These are phyloP conservation scores for Peromyscus californicus DNA, from an alignment of 2,113 vertebrate species.

Conservation along the genomic window DNA sequence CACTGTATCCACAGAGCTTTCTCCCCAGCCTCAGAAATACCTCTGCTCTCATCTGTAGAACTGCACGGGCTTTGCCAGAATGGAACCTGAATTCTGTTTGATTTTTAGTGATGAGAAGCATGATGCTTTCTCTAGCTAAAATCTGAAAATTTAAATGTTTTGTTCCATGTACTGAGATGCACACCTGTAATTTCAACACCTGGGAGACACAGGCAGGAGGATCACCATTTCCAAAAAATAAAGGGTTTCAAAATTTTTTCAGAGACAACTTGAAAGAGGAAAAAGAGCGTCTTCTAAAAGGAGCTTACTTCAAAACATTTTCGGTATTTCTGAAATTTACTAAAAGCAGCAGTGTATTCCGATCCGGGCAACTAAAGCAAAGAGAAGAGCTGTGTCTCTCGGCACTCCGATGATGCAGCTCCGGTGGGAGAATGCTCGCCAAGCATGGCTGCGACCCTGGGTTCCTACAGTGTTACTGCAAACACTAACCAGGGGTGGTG, in stretches of 20 bases:
- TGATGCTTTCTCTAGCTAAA: constrained; percentile 53
- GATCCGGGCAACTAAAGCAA: constrained; percentile 34
- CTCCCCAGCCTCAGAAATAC: not conserved
- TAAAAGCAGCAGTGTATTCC: not conserved
- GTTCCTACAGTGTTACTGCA: not conserved
- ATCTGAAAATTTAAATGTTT: constrained; percentile 48
- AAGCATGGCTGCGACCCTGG: not conserved
- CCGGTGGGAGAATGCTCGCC: not conserved
- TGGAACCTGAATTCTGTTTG: not conserved
- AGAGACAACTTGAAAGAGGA: not conserved
- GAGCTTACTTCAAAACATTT: constrained; percentile 13
- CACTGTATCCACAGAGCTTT: not conserved
- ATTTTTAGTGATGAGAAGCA: constrained; percentile 43
- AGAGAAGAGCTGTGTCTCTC: constrained; percentile 1
- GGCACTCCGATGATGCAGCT: not conserved
- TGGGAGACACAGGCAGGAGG: not conserved
- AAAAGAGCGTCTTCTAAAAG: not conserved
- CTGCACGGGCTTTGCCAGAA: not conserved
- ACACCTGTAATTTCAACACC: not conserved
- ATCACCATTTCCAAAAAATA: not conserved
- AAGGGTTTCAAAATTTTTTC: not conserved
- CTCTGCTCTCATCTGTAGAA: not conserved
- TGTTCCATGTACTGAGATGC: not conserved
- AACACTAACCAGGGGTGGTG: not conserved
- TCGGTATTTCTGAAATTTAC: constrained; percentile 40